Evolutionary conservation across 2,797 vertebrate species (phyloP).

Genomic region (Rousettus madagascariensis): DNA sequence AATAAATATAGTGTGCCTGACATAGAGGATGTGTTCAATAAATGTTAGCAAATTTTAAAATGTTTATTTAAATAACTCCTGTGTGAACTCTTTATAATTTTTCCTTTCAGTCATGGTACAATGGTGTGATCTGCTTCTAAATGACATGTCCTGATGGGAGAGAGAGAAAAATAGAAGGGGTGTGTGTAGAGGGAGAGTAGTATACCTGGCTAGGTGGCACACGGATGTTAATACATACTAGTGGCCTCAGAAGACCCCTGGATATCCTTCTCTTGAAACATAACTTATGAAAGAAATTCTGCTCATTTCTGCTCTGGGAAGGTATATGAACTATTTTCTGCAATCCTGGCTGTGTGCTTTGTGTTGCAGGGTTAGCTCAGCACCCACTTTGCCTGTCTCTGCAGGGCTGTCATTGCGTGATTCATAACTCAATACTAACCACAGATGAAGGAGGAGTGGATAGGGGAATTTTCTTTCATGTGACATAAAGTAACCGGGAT

Average conservation of each 20-base stretch:
- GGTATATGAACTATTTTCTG: conserved; percentile 28
- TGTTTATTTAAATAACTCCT: conserved; percentile 8
- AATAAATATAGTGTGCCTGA: conserved; percentile 6
- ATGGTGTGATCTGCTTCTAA: not conserved
- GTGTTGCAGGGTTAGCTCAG: conserved; percentile 56
- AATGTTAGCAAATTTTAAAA: conserved; percentile 11
- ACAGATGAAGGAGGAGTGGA: conserved; percentile 59
- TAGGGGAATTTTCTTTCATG: conserved; percentile 63
- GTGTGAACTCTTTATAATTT: not conserved
- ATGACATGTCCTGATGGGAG: not conserved
- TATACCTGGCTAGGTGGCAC: not conserved
- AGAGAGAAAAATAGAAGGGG: not conserved
- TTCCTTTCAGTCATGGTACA: conserved; percentile 2
- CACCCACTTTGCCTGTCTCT: conserved; percentile 48
- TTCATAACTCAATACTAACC: conserved; percentile 78
- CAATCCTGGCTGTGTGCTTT: conserved; percentile 57
- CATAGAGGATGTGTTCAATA: not conserved
- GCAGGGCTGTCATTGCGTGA: conserved; percentile 64
- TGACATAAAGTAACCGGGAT: conserved; percentile 50
- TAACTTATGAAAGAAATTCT: not conserved
- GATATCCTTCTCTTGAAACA: not conserved
- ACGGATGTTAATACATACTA: not conserved
- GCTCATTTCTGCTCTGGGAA: conserved; percentile 48
- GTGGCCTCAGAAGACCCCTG: not conserved
- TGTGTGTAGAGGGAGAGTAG: not conserved